A percentile compares a stretch with the other conserved stretches of the same genome.
phyloP scores from a whole-genome alignment of 2,888 invertebrate species.

The Octonoba sinensis region DNA sequence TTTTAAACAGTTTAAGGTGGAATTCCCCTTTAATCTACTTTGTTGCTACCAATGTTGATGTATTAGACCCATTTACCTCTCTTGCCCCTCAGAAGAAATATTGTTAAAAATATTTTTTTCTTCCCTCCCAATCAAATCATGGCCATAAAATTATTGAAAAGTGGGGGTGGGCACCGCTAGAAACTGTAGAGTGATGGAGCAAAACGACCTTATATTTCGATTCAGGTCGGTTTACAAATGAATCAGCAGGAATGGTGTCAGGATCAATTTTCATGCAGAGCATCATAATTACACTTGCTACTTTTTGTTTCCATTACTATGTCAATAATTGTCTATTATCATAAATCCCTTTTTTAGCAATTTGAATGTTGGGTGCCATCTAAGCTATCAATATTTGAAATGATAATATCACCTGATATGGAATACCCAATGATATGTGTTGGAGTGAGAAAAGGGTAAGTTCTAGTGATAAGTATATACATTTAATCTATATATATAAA shows the following conservation, averaged over 20 bases:
- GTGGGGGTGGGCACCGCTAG: neutral
- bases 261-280: neutral
- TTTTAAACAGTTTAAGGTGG: neutral
- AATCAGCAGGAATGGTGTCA: neutral
- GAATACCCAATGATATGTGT: slow-evolving; percentile 97
- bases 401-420: slow-evolving; percentile 94
- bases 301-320: too few species aligned
- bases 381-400: slow-evolving; percentile 89
- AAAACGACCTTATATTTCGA: slow-evolving; percentile 1
- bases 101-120: neutral
- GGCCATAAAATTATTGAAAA: neutral
- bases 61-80: slow-evolving; percentile 2
- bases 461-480: neutral
- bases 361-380: slow-evolving; percentile 83
- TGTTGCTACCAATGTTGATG: neutral
- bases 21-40: neutral
- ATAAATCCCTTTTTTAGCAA: slow-evolving; percentile 75
- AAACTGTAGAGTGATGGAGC: neutral
- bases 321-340: too few species aligned
- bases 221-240: neutral
- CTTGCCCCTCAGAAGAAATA: neutral
- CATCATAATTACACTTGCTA: neutral
- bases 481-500: too few species aligned
- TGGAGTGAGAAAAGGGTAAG: slow-evolving; percentile 80
- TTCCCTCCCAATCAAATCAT: neutral